A percentile compares a stretch with the other conserved stretches of the same genome.
phyloP scores from a whole-genome alignment of 2,888 invertebrate species.

The Ectemnius lituratus region DNA sequence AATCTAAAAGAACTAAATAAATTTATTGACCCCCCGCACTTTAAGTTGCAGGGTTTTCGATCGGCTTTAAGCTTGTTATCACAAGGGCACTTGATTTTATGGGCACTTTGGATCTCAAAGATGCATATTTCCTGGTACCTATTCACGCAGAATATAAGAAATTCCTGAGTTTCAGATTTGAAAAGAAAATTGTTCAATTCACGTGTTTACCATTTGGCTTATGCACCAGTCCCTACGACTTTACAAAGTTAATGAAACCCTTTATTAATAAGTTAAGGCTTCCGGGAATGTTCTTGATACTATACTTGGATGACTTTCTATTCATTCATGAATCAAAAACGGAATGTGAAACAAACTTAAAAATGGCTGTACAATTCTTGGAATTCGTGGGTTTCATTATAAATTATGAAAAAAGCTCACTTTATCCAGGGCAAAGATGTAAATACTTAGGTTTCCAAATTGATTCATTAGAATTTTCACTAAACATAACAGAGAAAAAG shows the following conservation, averaged over 20 bases:
- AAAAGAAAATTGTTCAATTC: conserved; percentile 44
- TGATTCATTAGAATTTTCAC: conserved; percentile 22
- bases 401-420: conserved; percentile 41
- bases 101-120: conserved; percentile 43
- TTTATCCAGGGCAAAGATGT: conserved; percentile 25
- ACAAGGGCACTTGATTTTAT: conserved; percentile 32
- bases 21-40: conserved; percentile 37
- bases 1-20: conserved; percentile 51
- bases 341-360: conserved; percentile 30
- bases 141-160: conserved; percentile 24
- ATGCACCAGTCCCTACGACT: conserved; percentile 36
- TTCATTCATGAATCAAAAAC: conserved; percentile 23
- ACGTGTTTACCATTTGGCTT: conserved; percentile 47
- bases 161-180: conserved; percentile 47
- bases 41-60: conserved; percentile 51
- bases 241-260: conserved; percentile 20
- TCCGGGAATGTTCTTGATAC: background rate
- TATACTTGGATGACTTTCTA: conserved; percentile 50
- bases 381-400: conserved; percentile 44
- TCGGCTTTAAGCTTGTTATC: conserved; percentile 30
- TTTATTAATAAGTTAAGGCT: background rate
- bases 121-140: conserved; percentile 46
- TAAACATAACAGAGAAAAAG: conserved; percentile 40
- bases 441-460: conserved; percentile 46
- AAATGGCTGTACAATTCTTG: conserved; percentile 21